Base-by-base conservation (phyloP, 2,797 vertebrate genomes). In the Tinamus major region DNA sequence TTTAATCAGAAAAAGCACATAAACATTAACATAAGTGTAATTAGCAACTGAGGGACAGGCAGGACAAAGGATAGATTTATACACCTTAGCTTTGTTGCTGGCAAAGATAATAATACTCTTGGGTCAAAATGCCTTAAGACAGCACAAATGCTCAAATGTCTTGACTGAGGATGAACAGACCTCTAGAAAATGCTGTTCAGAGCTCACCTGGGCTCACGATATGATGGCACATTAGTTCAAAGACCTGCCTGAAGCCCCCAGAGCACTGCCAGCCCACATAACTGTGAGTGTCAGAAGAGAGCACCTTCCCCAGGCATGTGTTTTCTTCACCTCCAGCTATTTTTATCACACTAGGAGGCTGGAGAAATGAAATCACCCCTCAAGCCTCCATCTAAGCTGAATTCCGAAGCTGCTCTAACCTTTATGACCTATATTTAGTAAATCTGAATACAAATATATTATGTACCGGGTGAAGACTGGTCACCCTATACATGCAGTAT, bases 261-360 rank as follows among this genome's bases (percentile, higher is more conserved):
- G 71, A 92, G 82, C 68, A 70, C 71, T 91, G 83, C 83, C 85
- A 93, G 61, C 68, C 49, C 64, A 75, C 19, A 5, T 71, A 91
- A 88, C 37, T 19, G 9, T 15, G 71, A 86, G 53, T 61, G 75
- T 75, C 83, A 85, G 61, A 88, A 81, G 64, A 91, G 13, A 88
- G 61, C 62, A 92, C 90, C 93, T 96, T 92, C 91, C 49, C 89
- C 77, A 85, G 82, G 80, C 26, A 37, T 48, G 71, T 67, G 86
- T 70, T 65, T 91, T 31, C 87, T 85, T 89, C 37, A 93, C 69
- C 68, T 88, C 78, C 64, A 76, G 46, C 79, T 94, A 79, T 82
- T 91, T 88, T 85, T 72, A 90, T 42, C 41, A 48, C 7, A 23
- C 65, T 29, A 83, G 69, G 26, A 93, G 39, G 35, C 58, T 67